These are phyloP conservation scores for Lanius ludovicianus DNA, from an alignment of 2,113 vertebrate genomes.

Conservation along the genomic window DNA sequence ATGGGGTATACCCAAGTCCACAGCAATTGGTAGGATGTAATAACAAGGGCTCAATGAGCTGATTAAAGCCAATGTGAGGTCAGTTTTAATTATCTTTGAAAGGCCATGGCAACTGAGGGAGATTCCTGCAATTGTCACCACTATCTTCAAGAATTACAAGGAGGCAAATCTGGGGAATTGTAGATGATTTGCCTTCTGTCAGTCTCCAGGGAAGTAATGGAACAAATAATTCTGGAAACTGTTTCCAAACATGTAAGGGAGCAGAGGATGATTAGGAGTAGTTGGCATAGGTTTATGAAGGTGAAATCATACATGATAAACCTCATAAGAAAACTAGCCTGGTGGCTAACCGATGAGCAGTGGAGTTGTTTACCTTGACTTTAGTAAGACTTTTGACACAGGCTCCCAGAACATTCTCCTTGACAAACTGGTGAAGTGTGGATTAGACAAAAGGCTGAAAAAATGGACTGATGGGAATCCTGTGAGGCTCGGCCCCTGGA, in stretches of 20 bases:
- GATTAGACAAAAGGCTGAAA: background rate
- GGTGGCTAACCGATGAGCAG: background rate
- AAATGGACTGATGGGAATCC: background rate
- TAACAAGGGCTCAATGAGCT: background rate
- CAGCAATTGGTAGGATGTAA: background rate
- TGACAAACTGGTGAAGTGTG: background rate
- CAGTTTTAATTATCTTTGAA: background rate
- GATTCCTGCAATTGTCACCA: background rate
- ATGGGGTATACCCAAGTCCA: accelerated
- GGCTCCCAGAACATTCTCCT: background rate
- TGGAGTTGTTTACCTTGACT: background rate
- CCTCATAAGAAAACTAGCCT: background rate
- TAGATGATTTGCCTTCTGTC: accelerated
- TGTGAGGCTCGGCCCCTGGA: background rate
- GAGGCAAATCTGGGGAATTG: background rate
- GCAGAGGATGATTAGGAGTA: background rate
- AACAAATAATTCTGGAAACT: background rate
- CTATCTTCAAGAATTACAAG: background rate
- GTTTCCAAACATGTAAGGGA: background rate
- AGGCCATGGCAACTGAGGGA: background rate
- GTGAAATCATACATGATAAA: background rate
- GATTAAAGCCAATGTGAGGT: background rate
- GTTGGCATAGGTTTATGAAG: background rate
- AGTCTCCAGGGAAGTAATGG: background rate
- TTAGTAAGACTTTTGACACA: background rate